These are phyloP conservation scores for Agelas oroides DNA, from an alignment of 37 sponge, comb jelly and placozoan species.

Conservation along the genomic window DNA sequence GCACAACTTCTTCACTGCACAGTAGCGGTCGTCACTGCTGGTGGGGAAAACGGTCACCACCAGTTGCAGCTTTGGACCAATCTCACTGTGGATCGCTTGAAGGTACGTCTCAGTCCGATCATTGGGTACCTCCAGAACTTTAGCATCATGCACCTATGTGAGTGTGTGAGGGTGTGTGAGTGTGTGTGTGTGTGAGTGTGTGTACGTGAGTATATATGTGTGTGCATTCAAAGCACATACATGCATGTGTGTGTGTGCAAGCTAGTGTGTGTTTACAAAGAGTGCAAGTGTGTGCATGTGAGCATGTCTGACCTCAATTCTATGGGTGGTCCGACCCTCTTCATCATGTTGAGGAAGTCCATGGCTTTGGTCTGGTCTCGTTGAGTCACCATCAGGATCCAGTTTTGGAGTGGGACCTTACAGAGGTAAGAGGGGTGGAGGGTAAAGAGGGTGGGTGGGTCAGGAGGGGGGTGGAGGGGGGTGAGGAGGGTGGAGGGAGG, in stretches of 20 bases:
- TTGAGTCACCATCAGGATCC: slow-evolving; percentile 81
- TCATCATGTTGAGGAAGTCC: slow-evolving; percentile 85
- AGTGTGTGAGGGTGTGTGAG: too few species aligned
- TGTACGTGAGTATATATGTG: too few species aligned
- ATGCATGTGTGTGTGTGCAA: too few species aligned
- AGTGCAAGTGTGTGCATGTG: neutral
- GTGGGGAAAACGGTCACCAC: slow-evolving; percentile 93
- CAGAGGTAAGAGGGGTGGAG: too few species aligned
- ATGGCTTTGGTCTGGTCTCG: slow-evolving; percentile 71
- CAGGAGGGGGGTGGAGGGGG: too few species aligned
- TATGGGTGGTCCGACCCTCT: slow-evolving; percentile 78
- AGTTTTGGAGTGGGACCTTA: slow-evolving; percentile 74
- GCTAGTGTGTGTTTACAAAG: too few species aligned
- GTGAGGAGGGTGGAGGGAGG: too few species aligned
- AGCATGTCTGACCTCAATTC: slow-evolving; percentile 61
- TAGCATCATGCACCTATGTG: slow-evolving; percentile 53
- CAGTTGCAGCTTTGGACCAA: slow-evolving; percentile 70
- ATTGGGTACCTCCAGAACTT: slow-evolving; percentile 64
- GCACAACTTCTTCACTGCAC: slow-evolving; percentile 95
- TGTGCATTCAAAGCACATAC: too few species aligned
- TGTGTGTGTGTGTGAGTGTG: too few species aligned
- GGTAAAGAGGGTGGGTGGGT: too few species aligned
- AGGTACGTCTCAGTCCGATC: slow-evolving; percentile 93
- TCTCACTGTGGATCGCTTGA: slow-evolving; percentile 60
- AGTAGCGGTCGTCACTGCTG: slow-evolving; percentile 91